Conservation (phyloP, 2,888 invertebrate genomes). For the Eupithecia pulchellata region DNA sequence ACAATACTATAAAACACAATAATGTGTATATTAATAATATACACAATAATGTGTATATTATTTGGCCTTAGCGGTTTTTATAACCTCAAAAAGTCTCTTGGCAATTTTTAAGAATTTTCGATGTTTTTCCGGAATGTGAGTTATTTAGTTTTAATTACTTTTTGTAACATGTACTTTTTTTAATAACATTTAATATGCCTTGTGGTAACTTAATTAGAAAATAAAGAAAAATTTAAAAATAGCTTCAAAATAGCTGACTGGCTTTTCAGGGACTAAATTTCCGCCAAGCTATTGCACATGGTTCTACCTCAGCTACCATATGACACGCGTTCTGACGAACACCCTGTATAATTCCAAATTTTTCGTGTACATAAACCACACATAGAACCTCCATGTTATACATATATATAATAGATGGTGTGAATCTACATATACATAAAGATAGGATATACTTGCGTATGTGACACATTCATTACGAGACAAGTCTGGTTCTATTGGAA, state of each 20-base stretch:
- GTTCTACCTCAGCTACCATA: not conserved
- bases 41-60: not conserved
- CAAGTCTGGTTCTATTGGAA: constrained; percentile 46
- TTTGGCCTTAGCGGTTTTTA: too few relatives aligned
- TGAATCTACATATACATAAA: constrained; percentile 25
- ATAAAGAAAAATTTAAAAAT: not conserved
- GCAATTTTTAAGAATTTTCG: too few relatives aligned
- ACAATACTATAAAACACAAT: not conserved
- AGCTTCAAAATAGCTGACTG: not conserved
- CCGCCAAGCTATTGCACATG: not conserved
- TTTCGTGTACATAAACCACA: constrained; percentile 38
- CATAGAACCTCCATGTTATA: constrained; percentile 31
- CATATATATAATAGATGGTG: constrained; percentile 21
- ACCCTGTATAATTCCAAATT: constrained; percentile 15
- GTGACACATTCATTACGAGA: constrained; percentile 39
- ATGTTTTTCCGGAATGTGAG: not conserved
- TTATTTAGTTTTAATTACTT: not conserved
- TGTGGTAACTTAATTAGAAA: too few relatives aligned
- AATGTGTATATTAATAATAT: not conserved
- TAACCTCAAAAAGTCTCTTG: too few relatives aligned
- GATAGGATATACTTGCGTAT: constrained; percentile 27
- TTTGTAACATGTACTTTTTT: not conserved
- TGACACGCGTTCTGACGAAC: not conserved
- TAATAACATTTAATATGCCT: not conserved
- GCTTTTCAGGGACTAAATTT: not conserved